A percentile compares a stretch with the other conserved stretches of the same genome.
These are phyloP conservation scores for Delichon dasypus DNA, from an alignment of 2,797 vertebrate genomes.

Conservation along the genomic window DNA sequence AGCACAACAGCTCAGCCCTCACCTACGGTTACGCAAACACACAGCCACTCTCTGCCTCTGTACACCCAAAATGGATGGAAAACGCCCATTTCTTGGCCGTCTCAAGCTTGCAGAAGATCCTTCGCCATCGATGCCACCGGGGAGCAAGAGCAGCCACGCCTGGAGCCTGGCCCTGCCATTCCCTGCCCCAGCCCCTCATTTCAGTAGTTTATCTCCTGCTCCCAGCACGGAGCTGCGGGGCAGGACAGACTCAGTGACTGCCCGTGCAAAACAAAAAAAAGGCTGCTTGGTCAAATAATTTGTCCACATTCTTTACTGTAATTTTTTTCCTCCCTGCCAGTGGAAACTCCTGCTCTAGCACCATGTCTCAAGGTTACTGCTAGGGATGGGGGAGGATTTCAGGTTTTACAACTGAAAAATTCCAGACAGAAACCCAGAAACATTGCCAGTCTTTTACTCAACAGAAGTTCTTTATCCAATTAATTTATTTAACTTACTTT, in stretches of 20 bases:
- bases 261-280: background rate
- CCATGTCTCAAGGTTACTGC: background rate
- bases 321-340: background rate
- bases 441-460: background rate
- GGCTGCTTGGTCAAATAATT: background rate
- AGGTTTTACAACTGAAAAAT: conserved; percentile 50
- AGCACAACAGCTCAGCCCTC: background rate
- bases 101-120: background rate
- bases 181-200: background rate
- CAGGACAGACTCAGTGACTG: fast-evolving
- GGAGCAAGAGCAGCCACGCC: background rate
- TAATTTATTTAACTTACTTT: background rate
- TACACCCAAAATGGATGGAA: background rate
- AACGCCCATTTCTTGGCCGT: fast-evolving
- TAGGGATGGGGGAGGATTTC: conserved; percentile 16
- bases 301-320: background rate
- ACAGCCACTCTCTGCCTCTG: background rate
- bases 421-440: conserved; percentile 20
- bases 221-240: background rate
- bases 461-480: background rate
- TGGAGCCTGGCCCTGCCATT: background rate
- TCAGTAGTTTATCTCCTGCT: background rate
- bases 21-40: background rate
- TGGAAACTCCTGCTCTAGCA: background rate
- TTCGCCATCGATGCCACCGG: background rate